These are phyloP conservation scores for Orycteropus afer DNA, from an alignment of 2,113 vertebrate species.

Conservation along the genomic window DNA sequence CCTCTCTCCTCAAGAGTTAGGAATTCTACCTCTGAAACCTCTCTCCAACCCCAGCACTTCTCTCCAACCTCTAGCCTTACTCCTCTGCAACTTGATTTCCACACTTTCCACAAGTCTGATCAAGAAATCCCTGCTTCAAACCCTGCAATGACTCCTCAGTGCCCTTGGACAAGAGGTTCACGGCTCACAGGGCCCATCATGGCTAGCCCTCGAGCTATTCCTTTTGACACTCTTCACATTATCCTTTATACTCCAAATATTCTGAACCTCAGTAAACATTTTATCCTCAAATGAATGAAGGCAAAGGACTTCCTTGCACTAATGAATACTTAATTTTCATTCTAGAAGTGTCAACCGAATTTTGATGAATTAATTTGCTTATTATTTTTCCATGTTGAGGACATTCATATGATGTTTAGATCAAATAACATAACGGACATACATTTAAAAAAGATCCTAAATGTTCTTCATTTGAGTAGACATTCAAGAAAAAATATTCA, in stretches of 20 bases:
- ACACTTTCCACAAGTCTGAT: background rate
- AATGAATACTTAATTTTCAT: background rate
- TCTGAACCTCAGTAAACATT: constrained; percentile 8
- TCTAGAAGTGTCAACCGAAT: constrained; percentile 3
- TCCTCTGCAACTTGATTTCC: background rate
- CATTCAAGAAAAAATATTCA: constrained; percentile 28
- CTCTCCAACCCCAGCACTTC: background rate
- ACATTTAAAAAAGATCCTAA: constrained; percentile 2
- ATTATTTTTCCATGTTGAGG: constrained; percentile 39
- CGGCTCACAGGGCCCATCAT: background rate
- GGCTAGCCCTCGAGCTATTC: background rate
- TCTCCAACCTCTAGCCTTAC: background rate
- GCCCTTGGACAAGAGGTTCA: background rate
- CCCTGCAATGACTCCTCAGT: background rate
- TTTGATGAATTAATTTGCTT: constrained; percentile 42
- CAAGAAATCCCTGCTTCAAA: background rate
- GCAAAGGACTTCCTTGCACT: background rate
- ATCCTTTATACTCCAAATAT: background rate
- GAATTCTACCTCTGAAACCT: background rate
- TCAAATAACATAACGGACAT: constrained; percentile 21
- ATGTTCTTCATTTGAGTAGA: background rate
- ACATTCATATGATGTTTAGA: constrained; percentile 30
- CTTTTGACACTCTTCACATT: background rate
- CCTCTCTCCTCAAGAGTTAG: background rate
- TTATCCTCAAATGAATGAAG: constrained; percentile 18